Conservation (phyloP, 2,797 vertebrate genomes). For the Rhinophrynus dorsalis region DNA sequence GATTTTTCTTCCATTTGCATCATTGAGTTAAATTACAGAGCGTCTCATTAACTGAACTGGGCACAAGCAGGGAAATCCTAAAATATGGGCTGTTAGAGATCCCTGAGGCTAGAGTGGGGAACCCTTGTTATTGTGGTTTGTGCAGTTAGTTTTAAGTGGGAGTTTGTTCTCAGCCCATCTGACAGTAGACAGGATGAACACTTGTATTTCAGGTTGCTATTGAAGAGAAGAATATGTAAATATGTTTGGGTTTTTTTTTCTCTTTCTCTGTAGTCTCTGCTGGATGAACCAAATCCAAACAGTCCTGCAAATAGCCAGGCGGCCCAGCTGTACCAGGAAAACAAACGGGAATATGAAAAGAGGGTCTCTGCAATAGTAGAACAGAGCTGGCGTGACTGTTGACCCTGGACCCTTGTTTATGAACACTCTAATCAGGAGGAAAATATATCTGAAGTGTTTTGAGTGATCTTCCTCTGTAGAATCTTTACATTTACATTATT, state of each 20-base stretch:
- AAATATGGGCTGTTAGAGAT: too few relatives aligned
- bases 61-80: too few relatives aligned
- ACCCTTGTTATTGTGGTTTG: too few relatives aligned
- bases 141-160: too few relatives aligned
- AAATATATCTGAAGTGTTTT: constrained; percentile 68
- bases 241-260: constrained; percentile 21
- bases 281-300: constrained; percentile 98
- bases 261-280: constrained; percentile 79
- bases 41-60: too few relatives aligned
- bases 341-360: constrained; percentile 98
- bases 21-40: too few relatives aligned
- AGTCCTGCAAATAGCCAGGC: constrained; percentile 98
- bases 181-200: too few relatives aligned
- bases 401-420: constrained; percentile 79
- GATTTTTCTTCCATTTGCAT: too few relatives aligned
- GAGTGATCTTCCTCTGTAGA: constrained; percentile 75
- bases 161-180: too few relatives aligned
- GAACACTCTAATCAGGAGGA: constrained; percentile 80
- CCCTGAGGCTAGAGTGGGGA: too few relatives aligned
- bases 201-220: constrained; percentile 26
- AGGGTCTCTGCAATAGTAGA: constrained; percentile 99
- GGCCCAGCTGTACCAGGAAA: constrained; percentile 98
- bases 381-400: constrained; percentile 99
- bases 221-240: neutral
- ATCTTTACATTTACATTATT: constrained; percentile 85